These are phyloP conservation scores for Scomberomorus guttatus DNA, from an alignment of 2,797 vertebrate species.

Conservation along the genomic window DNA sequence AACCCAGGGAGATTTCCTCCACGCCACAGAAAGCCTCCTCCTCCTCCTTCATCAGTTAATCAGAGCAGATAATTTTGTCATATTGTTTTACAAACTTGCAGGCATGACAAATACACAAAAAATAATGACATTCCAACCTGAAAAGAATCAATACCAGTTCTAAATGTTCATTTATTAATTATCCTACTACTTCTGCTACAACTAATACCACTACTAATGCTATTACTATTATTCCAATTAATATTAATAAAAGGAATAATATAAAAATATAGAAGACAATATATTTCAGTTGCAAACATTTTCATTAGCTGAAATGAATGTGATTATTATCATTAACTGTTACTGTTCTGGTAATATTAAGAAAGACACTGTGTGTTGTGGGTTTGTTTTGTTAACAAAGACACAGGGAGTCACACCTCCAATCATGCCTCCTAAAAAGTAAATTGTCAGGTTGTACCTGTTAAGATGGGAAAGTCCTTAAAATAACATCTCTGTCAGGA, in stretches of 20 bases:
- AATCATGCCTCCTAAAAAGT: neutral
- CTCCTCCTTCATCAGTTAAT: slow-evolving; percentile 82
- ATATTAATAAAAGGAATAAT: neutral
- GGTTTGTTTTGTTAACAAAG: neutral
- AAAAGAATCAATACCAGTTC: neutral
- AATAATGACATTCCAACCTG: too few relatives aligned
- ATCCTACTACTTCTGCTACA: neutral
- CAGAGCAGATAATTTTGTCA: slow-evolving; percentile 78
- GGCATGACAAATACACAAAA: slow-evolving; percentile 5
- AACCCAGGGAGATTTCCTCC: slow-evolving; percentile 78
- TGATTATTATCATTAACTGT: neutral
- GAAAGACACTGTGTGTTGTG: neutral
- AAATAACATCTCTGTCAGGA: neutral
- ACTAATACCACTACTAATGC: neutral
- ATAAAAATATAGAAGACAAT: neutral
- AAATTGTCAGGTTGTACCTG: neutral
- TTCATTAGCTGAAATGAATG: neutral
- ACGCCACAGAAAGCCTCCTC: slow-evolving; percentile 70
- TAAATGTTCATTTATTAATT: neutral
- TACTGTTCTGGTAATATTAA: neutral
- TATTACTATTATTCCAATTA: neutral
- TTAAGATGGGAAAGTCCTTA: neutral
- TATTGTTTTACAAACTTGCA: slow-evolving; percentile 52
- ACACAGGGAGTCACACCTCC: neutral
- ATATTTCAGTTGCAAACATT: neutral